Evolutionary conservation across 1,140 invertebrate genomes (phyloP).

Genomic region (Lithobius niger): DNA sequence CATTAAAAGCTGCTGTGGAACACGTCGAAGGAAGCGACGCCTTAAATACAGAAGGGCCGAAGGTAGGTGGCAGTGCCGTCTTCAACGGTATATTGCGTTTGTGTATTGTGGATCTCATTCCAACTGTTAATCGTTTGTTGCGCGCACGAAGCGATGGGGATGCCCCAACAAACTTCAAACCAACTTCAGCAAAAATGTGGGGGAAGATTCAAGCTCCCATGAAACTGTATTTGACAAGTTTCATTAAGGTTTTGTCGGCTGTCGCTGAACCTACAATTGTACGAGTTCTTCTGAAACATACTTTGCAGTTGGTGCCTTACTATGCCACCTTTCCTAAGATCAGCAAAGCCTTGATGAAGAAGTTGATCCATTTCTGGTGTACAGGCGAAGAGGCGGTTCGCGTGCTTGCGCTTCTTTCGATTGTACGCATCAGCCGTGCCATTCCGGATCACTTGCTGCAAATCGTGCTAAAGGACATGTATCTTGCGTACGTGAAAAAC

Average conservation of each 20-base stretch:
- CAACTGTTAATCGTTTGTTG: conserved; percentile 54
- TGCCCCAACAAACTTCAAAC: conserved; percentile 30
- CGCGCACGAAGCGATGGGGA: conserved; percentile 43
- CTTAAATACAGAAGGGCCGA: no score
- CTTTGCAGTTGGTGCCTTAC: conserved; percentile 70
- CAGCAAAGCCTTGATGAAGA: conserved; percentile 52
- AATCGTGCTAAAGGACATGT: conserved; percentile 49
- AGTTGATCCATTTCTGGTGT: background rate
- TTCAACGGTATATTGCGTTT: conserved; percentile 82
- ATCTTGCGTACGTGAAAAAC: conserved; percentile 85
- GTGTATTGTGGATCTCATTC: conserved; percentile 65
- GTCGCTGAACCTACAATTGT: conserved; percentile 61
- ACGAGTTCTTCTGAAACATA: conserved; percentile 69
- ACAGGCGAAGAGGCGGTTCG: background rate
- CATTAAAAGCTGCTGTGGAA: conserved; percentile 24
- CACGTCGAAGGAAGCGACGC: no score
- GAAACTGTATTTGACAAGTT: conserved; percentile 57
- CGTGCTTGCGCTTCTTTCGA: background rate
- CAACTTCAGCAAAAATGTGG: conserved; percentile 61
- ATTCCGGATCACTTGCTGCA: background rate
- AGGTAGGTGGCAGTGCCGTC: no score
- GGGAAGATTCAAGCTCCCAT: conserved; percentile 53
- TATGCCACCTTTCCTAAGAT: conserved; percentile 47
- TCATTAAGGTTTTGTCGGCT: conserved; percentile 56
- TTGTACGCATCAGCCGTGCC: conserved; percentile 66